A percentile compares a stretch with the other conserved stretches of the same genome.
Conservation (phyloP, 1,140 invertebrate genomes). For the Wiebesia pumilae region DNA sequence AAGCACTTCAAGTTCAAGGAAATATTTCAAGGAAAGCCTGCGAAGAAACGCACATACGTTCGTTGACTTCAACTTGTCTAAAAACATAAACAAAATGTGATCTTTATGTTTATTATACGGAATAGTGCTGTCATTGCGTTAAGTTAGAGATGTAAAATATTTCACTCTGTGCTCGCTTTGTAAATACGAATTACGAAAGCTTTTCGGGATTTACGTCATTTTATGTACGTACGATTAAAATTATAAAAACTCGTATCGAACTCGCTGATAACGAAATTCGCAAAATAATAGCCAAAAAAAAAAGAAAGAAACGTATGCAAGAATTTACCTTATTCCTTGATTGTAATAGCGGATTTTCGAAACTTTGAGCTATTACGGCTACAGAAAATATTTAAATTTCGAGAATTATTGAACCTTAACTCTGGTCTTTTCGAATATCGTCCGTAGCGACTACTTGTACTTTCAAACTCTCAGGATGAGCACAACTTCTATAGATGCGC, state of each 20-base stretch:
- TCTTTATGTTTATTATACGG: not conserved
- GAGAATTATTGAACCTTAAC: not conserved
- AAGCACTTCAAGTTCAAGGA: no score
- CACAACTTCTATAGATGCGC: not conserved
- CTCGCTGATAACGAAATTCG: not conserved
- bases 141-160: not conserved
- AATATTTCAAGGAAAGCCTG: no score
- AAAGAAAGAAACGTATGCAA: not conserved
- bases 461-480: not conserved
- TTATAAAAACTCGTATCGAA: not conserved
- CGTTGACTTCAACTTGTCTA: no score
- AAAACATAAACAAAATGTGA: no score
- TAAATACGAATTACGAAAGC: not conserved
- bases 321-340: not conserved
- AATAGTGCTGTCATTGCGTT: not conserved
- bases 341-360: no score
- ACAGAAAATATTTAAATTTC: no score
- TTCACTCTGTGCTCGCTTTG: not conserved
- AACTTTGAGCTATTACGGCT: no score
- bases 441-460: not conserved
- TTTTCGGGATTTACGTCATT: not conserved
- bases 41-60: no score
- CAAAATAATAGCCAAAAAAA: no score
- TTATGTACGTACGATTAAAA: not conserved
- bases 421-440: not conserved